Evolutionary conservation across 1,140 invertebrate genomes (phyloP).

Genomic region (Drosophila baimaii): DNA sequence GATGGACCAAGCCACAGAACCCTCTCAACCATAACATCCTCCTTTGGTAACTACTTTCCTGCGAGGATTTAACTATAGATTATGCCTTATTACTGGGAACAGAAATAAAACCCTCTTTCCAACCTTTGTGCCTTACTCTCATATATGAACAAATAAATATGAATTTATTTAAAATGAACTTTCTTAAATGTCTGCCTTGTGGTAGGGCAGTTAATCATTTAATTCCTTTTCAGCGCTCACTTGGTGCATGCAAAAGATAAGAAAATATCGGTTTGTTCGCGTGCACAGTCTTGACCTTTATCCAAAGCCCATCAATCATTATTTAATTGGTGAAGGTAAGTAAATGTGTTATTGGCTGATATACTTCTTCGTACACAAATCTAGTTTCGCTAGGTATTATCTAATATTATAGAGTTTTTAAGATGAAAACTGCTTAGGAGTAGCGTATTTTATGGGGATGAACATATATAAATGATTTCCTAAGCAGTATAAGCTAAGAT

Average conservation of each 20-base stretch:
- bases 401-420: no score
- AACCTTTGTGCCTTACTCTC: no score
- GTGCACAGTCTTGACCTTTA: slow-evolving; percentile 23
- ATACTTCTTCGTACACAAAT: not conserved
- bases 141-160: slow-evolving; percentile 9
- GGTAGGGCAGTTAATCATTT: slow-evolving; percentile 14
- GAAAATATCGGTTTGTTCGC: slow-evolving; percentile 4
- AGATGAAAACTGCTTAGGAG: no score
- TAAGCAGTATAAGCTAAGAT: no score
- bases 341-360: slow-evolving; percentile 5
- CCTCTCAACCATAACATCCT: no score
- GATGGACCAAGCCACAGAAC: no score
- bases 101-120: no score
- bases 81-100: no score
- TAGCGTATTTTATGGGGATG: no score
- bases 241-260: slow-evolving; percentile 16
- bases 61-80: no score
- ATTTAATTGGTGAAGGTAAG: slow-evolving; percentile 2
- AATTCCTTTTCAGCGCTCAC: not conserved
- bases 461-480: no score
- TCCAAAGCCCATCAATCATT: slow-evolving; percentile 21
- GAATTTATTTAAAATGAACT: not conserved
- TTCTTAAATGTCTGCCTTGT: slow-evolving; percentile 1
- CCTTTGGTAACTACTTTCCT: no score
- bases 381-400: not conserved